Conservation (phyloP, 2,113 vertebrate genomes). For the Poeciliopsis turrubarensis region DNA sequence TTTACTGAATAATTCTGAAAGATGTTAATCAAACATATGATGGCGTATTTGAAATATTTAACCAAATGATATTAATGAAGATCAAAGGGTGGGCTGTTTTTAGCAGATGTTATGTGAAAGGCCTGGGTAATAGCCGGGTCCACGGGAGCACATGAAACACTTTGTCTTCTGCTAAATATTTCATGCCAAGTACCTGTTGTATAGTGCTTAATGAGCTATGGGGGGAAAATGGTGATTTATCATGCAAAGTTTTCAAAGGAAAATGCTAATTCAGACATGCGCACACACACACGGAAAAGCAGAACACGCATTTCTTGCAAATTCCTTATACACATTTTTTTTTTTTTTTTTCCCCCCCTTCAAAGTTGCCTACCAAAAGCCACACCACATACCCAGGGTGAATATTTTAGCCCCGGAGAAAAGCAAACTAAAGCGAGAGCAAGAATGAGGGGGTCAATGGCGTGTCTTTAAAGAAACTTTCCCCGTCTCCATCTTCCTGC, state of each 20-base stretch:
- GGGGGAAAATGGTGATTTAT: constrained; percentile 69
- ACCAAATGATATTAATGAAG: constrained; percentile 78
- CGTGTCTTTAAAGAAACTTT: constrained; percentile 89
- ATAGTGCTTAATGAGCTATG: constrained; percentile 72
- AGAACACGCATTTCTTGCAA: constrained; percentile 44
- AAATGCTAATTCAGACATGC: constrained; percentile 73
- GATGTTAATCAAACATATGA: constrained; percentile 77
- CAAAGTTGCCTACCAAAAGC: constrained; percentile 77
- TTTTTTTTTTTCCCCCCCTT: constrained; percentile 23
- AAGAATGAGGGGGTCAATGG: constrained; percentile 92
- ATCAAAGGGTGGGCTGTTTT: constrained; percentile 72
- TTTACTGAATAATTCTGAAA: constrained; percentile 79
- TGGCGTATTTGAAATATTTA: constrained; percentile 79
- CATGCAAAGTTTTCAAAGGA: constrained; percentile 80
- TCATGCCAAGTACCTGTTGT: constrained; percentile 76
- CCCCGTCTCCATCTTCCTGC: constrained; percentile 78
- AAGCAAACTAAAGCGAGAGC: constrained; percentile 90
- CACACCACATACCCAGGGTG: constrained; percentile 86
- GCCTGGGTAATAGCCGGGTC: constrained; percentile 71
- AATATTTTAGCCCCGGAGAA: constrained; percentile 96
- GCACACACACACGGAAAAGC: constrained; percentile 25
- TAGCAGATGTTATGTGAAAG: constrained; percentile 70
- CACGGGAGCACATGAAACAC: constrained; percentile 75
- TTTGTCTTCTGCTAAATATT: constrained; percentile 80
- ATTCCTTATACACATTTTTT: constrained; percentile 44